Evolutionary conservation across 2,113 vertebrate species (phyloP).

Genomic region (Odocoileus virginianus): DNA sequence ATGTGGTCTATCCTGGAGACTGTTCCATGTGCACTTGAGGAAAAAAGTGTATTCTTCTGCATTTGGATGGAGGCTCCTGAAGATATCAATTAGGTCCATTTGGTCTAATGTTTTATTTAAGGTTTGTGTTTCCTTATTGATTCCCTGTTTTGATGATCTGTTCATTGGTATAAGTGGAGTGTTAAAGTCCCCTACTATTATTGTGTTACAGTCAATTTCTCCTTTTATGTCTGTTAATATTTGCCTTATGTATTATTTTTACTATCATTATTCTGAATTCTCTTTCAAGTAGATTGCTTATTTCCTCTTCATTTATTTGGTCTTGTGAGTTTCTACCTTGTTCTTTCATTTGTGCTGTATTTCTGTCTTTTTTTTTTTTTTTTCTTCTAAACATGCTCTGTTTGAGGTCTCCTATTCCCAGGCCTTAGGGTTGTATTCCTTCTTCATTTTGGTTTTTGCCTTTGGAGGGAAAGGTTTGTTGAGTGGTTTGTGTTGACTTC

Average conservation of each 20-base stretch:
- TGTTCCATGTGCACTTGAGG: neutral
- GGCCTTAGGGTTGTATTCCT: neutral
- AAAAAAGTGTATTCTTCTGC: neutral
- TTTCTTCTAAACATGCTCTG: neutral
- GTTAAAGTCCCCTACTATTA: neutral
- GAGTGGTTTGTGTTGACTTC: neutral
- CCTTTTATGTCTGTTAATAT: neutral
- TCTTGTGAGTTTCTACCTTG: neutral
- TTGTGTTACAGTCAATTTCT: neutral
- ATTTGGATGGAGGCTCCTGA: neutral
- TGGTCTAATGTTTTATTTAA: neutral
- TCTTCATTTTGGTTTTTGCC: neutral
- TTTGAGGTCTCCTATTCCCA: neutral
- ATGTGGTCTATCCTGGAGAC: neutral
- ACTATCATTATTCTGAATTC: neutral
- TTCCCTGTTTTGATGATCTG: neutral
- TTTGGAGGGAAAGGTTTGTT: neutral
- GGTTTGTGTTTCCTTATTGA: neutral
- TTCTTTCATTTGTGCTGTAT: neutral
- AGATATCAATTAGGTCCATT: neutral
- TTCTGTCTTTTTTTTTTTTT: neutral
- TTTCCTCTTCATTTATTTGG: neutral
- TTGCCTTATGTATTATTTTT: neutral
- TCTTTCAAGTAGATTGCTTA: neutral
- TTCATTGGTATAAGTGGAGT: neutral